Evolutionary conservation across 2,888 invertebrate species (phyloP), one percentile per base, ranked within the genome.

Genomic region (Antitype chi): DNA sequence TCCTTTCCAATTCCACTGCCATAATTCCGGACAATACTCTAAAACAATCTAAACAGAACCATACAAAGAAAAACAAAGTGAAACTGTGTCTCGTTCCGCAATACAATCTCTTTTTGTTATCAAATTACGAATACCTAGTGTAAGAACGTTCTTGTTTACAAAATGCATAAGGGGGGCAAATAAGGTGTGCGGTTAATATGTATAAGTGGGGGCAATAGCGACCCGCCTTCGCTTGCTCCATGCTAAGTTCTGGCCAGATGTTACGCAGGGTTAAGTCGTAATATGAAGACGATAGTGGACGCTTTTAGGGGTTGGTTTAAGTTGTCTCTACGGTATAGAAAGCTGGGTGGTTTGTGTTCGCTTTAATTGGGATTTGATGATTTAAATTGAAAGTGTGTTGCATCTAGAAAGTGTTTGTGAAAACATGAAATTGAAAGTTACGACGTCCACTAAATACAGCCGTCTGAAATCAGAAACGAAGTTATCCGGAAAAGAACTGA

Each of bases 161-260:
- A 92, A 91, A 92, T 91, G 92, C 91, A 92, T 90, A 90, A 91
- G 89, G 85, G 85, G 87, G 88, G 85, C 83, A 85, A 89, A 88
- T 87, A 89, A 89, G 89, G 88, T 83, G 87, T 85, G 87, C 85
- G 85, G 89, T 91, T 89, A 91, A 91, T 92, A 92, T 92, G 89
- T 91, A 92, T 90, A 88, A 90, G 90, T 74, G 82, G 82, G 84
- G 87, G 89, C 84, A 87, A 90, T 88, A 87, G 63, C 82, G 82
- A 71, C 74, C 66, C 82, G 57, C 69, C 66, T 53, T 49, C 76
- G 28, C 38, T 25, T 28, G 62, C 38, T 70, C 74, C 78, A 76
- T 81, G 82, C 75, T 85, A 84, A 78, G 60, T 78, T 75, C 78
- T 73, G 76, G 76, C 79, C 89, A 88, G 88, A 88, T 87, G 84